phyloP scores from a whole-genome alignment of 2,113 vertebrate genomes.

The Ranitomeya variabilis region DNA sequence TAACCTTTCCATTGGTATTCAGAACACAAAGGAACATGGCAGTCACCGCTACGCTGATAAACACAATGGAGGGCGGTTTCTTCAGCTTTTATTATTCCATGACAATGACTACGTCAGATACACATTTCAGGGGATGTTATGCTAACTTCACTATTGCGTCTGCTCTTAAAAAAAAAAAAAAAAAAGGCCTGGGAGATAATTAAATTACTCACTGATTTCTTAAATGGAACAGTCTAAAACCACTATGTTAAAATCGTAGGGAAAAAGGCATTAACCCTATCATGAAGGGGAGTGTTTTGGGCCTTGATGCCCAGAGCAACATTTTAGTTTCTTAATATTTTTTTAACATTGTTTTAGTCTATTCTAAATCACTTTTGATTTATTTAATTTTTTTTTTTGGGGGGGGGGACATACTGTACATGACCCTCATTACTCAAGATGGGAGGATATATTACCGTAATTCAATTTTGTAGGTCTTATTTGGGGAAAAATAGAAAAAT shows the following conservation, averaged over 20 bases:
- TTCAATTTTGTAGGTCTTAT: too few relatives aligned
- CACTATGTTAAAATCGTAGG: neutral
- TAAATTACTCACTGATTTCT: neutral
- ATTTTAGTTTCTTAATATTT: too few relatives aligned
- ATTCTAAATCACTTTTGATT: too few relatives aligned
- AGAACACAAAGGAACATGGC: constrained; percentile 21
- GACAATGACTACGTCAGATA: constrained; percentile 6
- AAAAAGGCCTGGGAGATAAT: neutral
- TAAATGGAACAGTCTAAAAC: neutral
- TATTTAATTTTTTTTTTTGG: too few relatives aligned
- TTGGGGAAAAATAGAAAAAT: too few relatives aligned
- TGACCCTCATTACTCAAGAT: too few relatives aligned
- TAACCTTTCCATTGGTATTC: constrained; percentile 41
- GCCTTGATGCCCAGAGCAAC: too few relatives aligned
- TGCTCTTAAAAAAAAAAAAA: neutral
- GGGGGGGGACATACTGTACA: too few relatives aligned
- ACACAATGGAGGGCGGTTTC: neutral
- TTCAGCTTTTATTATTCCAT: neutral
- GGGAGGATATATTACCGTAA: too few relatives aligned
- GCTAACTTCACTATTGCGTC: neutral
- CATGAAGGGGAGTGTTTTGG: too few relatives aligned
- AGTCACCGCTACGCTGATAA: neutral
- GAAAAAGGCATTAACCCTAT: too few relatives aligned
- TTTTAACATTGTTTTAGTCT: too few relatives aligned
- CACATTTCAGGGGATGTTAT: neutral